A percentile compares a stretch with the other conserved stretches of the same genome.
phyloP scores from a whole-genome alignment of 2,113 vertebrate genomes.

The Oreochromis aureus region DNA sequence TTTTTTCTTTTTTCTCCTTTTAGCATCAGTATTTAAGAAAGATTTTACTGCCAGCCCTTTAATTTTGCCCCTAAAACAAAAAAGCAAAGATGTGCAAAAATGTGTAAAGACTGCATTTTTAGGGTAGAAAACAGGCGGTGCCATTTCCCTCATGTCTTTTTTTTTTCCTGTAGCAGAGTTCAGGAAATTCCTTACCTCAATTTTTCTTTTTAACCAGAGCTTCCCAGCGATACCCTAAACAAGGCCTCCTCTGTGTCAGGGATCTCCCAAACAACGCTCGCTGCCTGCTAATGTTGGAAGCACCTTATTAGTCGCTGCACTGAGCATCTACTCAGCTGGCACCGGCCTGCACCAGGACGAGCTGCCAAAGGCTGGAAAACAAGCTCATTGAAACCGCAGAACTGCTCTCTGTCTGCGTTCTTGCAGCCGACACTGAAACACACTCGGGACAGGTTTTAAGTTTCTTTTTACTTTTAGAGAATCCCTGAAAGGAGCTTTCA shows the following conservation, averaged over 20 bases:
- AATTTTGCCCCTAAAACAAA: not conserved
- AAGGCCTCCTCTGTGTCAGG: constrained; percentile 9
- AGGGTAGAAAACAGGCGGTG: not conserved
- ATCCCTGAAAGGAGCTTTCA: not conserved
- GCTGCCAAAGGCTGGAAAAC: not conserved
- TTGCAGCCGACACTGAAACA: not conserved
- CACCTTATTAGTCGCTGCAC: not conserved
- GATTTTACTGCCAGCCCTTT: not conserved
- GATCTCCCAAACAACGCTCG: not conserved
- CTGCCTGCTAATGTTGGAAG: not conserved
- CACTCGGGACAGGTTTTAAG: not conserved
- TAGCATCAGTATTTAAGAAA: not conserved
- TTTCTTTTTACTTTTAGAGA: not conserved
- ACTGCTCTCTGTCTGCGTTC: not conserved
- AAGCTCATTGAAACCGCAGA: not conserved
- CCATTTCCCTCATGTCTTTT: not conserved
- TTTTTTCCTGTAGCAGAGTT: not conserved
- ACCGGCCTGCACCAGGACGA: accelerated
- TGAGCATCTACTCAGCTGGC: not conserved
- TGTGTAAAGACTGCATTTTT: not conserved
- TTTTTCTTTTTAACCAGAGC: not conserved
- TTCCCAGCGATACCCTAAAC: not conserved
- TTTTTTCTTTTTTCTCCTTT: not conserved
- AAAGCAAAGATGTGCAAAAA: not conserved
- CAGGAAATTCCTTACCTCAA: not conserved